Evolutionary conservation across 2,888 invertebrate species (phyloP), one percentile per base, ranked within the genome.

Genomic region (Callyntrura sp.): DNA sequence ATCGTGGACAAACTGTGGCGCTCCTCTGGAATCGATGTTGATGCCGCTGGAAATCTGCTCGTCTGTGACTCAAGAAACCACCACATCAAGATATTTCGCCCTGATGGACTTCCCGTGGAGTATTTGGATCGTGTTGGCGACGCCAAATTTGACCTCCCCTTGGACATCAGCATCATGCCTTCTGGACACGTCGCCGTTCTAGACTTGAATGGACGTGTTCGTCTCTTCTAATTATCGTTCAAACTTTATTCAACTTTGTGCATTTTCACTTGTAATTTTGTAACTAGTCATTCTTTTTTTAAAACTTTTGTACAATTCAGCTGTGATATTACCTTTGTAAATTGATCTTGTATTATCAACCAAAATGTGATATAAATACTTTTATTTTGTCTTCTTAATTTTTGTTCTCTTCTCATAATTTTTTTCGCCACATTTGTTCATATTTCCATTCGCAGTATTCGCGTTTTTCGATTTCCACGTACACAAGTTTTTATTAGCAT

Each of bases 171-270:
- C 45, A 45, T 87, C 17, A 12, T 87, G n/a, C 68, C 55, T 8
- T 68, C 55, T 70, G 87, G 87, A 68, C 35, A 65, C 23, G 5
- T 87, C 5, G n/a, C n/a, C n/a, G n/a, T n/a, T n/a, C n/a, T n/a
- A n/a, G n/a, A n/a, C n/a, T n/a, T n/a, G n/a, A n/a, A 78, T 20
- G 86, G 86, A 65, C 78, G 86, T 11, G 79, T 86, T 28, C 45
- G 65, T 0, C 9, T 86, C 2, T 86, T 79, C 20, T 85, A 85
- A 25, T n/a, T 48, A 20, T 12, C 28, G 91, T 3, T 70, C 20
- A 6, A 9, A 0, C 45, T 48, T 48, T 48, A 23, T 48, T 45
- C 48, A 17, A 4, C 25, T 25, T 62, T 6, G 20, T n/a, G n/a
- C 20, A 57, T 25, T 65, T 35, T 65, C n/a, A n/a, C 6, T 25